Percentiles rank a stretch among this genome's conserved stretches.
Evolutionary conservation across 1,140 invertebrate genomes (phyloP).

Genomic region (Harlomillsia oculata): DNA sequence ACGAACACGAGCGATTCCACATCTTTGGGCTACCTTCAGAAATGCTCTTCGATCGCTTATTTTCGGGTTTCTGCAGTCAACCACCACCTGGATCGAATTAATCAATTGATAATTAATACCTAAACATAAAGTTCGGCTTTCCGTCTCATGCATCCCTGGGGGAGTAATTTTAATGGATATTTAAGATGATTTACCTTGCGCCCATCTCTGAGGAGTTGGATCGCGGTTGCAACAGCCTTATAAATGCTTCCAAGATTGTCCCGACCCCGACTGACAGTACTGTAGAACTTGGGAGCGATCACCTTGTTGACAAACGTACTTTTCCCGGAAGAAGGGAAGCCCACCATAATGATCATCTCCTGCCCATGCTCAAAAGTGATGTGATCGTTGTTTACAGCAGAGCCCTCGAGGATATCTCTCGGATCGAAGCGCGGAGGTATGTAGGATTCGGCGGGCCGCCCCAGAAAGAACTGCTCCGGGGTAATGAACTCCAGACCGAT

Average conservation of each 20-base stretch:
- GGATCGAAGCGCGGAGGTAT: slow-evolving; percentile 69
- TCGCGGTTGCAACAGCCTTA: slow-evolving; percentile 59
- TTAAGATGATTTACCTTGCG: slow-evolving; percentile 38
- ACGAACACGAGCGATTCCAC: slow-evolving; percentile 56
- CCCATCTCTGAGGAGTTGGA: slow-evolving; percentile 50
- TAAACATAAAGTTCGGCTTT: too few species aligned
- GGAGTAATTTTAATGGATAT: background rate
- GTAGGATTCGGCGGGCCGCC: slow-evolving; percentile 44
- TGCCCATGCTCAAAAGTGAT: slow-evolving; percentile 21
- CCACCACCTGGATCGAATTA: too few species aligned
- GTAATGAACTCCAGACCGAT: slow-evolving; percentile 74
- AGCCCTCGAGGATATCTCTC: too few species aligned
- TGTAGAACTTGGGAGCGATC: slow-evolving; percentile 59
- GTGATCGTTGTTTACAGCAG: too few species aligned
- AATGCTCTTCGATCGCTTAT: slow-evolving; percentile 62
- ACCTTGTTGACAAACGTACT: slow-evolving; percentile 60
- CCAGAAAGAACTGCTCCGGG: slow-evolving; percentile 86
- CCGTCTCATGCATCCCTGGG: background rate
- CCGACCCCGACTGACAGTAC: slow-evolving; percentile 65
- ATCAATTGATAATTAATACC: too few species aligned
- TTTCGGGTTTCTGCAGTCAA: slow-evolving; percentile 91
- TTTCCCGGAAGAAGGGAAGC: slow-evolving; percentile 80
- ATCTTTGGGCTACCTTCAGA: slow-evolving; percentile 56
- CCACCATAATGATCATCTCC: slow-evolving; percentile 68
- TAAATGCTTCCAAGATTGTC: slow-evolving; percentile 72